Evolutionary conservation across 2,888 invertebrate species (phyloP).

Genomic region (Nephrotoma flavescens): DNA sequence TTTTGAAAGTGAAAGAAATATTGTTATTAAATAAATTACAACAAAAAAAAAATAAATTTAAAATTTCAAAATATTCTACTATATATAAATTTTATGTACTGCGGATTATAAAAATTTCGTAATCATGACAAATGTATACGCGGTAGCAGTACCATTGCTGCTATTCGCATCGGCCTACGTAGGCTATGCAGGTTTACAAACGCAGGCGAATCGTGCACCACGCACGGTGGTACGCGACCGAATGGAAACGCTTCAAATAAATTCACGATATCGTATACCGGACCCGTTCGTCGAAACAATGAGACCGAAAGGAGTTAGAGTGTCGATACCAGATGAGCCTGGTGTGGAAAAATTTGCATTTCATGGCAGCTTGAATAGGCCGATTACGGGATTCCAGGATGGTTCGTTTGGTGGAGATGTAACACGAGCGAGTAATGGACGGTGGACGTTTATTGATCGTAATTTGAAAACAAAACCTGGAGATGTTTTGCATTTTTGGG

Average conservation of each 20-base stretch:
- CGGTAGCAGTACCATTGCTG: neutral
- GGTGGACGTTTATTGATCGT: neutral
- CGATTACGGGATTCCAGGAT: neutral
- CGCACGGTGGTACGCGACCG: neutral
- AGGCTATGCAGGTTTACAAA: neutral
- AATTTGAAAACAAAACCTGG: neutral
- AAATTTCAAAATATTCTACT: neutral
- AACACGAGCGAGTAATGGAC: neutral
- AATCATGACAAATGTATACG: neutral
- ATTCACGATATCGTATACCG: neutral
- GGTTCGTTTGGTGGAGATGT: neutral
- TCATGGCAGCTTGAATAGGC: neutral
- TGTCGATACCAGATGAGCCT: neutral
- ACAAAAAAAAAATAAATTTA: too few species aligned
- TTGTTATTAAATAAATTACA: neutral
- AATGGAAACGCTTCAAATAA: neutral
- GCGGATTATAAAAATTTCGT: neutral
- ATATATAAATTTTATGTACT: too few species aligned
- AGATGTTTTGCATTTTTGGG: constrained; percentile 4
- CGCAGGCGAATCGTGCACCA: neutral
- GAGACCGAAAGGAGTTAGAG: neutral
- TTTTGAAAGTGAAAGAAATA: neutral
- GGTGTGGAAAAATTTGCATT: neutral
- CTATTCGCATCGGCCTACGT: neutral
- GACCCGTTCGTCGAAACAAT: neutral